A percentile compares a stretch with the other conserved stretches of the same genome.
These are phyloP conservation scores for Sylvilagus floridanus DNA, from an alignment of 2,797 vertebrate species.

Conservation along the genomic window DNA sequence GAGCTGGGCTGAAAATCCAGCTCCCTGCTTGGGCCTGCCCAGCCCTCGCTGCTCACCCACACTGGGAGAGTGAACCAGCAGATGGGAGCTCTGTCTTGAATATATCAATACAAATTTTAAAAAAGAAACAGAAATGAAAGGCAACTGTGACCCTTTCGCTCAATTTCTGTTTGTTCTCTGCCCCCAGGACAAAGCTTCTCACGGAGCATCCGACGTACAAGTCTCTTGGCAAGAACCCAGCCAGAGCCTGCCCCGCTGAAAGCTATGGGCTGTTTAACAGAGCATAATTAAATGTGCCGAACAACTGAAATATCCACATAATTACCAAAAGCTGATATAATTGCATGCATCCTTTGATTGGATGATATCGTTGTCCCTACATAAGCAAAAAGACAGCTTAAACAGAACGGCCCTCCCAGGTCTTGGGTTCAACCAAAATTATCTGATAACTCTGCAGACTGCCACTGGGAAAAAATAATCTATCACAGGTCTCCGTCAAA, in stretches of 20 bases:
- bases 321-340: conserved; percentile 82
- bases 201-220: conserved; percentile 27
- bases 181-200: background rate
- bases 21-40: too few species aligned
- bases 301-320: conserved; percentile 82
- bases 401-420: conserved; percentile 39
- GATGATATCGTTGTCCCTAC: conserved; percentile 71
- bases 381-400: conserved; percentile 69
- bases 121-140: background rate
- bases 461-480: conserved; percentile 60
- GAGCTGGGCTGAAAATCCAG: too few species aligned
- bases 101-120: background rate
- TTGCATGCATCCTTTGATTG: conserved; percentile 73
- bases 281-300: conserved; percentile 82
- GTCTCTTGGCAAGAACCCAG: conserved; percentile 78
- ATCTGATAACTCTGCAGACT: conserved; percentile 75
- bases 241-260: conserved; percentile 64
- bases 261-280: conserved; percentile 79
- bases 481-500: conserved; percentile 68
- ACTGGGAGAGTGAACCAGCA: too few species aligned
- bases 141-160: background rate
- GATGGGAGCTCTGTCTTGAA: too few species aligned
- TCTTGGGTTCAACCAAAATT: conserved; percentile 63
- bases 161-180: conserved; percentile 23
- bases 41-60: too few species aligned